These are phyloP conservation scores for Octodon degus DNA, from an alignment of 2,113 vertebrate genomes.

Conservation along the genomic window DNA sequence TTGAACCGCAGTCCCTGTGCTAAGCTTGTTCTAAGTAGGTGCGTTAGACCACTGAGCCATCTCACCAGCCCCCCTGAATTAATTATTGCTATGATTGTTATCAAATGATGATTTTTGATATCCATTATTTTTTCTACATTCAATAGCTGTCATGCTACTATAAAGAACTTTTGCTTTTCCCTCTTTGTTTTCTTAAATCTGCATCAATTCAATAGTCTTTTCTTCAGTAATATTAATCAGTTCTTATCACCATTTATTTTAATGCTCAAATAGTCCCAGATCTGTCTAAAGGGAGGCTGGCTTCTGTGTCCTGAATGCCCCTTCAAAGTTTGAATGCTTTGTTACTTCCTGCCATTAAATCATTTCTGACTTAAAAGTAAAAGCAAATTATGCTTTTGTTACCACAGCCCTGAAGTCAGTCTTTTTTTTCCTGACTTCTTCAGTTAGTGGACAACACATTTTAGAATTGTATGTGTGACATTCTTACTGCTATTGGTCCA, in stretches of 20 bases:
- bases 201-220: not conserved
- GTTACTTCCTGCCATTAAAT: slow-evolving; percentile 4
- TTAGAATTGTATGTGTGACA: not conserved
- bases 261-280: not conserved
- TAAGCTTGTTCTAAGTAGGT: no score
- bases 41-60: no score
- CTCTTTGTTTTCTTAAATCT: slow-evolving; percentile 34
- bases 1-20: no score
- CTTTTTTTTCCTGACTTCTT: not conserved
- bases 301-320: not conserved
- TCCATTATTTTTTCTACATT: slow-evolving; percentile 42
- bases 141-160: not conserved
- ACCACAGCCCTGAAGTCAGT: not conserved
- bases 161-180: not conserved
- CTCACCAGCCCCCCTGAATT: no score
- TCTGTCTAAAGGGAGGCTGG: not conserved
- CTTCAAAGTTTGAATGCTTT: not conserved
- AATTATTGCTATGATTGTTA: not conserved
- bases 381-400: not conserved
- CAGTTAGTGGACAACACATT: not conserved
- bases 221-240: not conserved
- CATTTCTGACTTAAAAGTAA: not conserved
- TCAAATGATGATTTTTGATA: slow-evolving; percentile 47
- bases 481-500: not conserved
- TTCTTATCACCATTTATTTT: not conserved